Conservation (phyloP, 1,140 invertebrate species). For the Bombus vancouverensis region DNA sequence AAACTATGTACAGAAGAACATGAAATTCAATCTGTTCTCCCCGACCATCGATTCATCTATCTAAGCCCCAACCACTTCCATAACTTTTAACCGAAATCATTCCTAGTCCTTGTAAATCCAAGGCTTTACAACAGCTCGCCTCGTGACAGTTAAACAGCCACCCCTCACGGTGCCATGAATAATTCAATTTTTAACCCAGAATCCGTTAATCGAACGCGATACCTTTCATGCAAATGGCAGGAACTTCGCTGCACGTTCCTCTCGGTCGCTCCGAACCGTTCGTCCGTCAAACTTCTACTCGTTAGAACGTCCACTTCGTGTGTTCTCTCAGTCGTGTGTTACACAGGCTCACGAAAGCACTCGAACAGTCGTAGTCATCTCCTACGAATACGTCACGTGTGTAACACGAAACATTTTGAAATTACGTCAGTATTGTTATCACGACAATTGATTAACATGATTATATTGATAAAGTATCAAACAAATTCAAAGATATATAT, state of each 20-base stretch:
- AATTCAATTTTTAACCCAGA: conserved; percentile 61
- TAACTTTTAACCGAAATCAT: not conserved
- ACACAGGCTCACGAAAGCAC: not conserved
- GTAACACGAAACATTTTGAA: not conserved
- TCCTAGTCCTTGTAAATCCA: not conserved
- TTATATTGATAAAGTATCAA: too few relatives aligned
- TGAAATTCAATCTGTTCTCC: not conserved
- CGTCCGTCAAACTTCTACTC: conserved; percentile 49
- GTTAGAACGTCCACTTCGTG: not conserved
- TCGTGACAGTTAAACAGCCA: not conserved
- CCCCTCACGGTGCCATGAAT: conserved; percentile 46
- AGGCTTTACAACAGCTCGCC: not conserved
- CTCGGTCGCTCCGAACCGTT: not conserved
- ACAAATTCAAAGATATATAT: too few relatives aligned
- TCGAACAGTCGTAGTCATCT: not conserved
- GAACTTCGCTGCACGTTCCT: not conserved
- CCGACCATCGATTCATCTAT: not conserved
- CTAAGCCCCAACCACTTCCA: not conserved
- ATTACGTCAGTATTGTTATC: too few relatives aligned
- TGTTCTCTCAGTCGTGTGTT: not conserved
- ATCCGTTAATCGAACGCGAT: conserved; percentile 65
- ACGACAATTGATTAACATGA: too few relatives aligned
- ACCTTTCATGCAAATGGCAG: conserved; percentile 61
- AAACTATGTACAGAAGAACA: not conserved
- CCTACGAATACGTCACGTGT: too few relatives aligned